Evolutionary conservation across 2,888 invertebrate species (phyloP), one percentile per base, ranked within the genome.

Genomic region (Coecobrya sp.): DNA sequence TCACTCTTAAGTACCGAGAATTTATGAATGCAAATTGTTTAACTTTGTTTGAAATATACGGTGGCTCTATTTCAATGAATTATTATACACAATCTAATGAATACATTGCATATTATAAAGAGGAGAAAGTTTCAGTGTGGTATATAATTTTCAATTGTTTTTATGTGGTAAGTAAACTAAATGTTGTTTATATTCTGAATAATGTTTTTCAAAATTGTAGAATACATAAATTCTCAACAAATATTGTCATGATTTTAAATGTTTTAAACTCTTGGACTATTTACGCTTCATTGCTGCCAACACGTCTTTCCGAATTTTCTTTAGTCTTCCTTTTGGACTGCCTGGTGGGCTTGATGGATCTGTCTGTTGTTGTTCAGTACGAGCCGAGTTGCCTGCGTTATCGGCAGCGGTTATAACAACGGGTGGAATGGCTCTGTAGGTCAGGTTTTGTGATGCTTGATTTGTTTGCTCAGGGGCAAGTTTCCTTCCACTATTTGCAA

Each of bases 231-330:
- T n/a, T n/a, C 13, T 49, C 49, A 49, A 13, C n/a, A n/a, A 49
- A 7, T 49, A 10, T 10, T 36, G 36, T 36, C 36, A 7, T 7
- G 36, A 49, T 49, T 49, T 10, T 1, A 49, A 49, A 11, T 13
- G 10, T 42, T 42, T 42, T 42, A 42, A 7, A 10, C 13, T 13
- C 11, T 49, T 65, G 19, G 65, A 68, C 30, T 36, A 3, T 7
- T 68, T 68, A 22, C 19, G 42, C 5, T 45, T 36, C 36, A 36
- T 73, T 19, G 42, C 73, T 19, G 42, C 73, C 42, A 73, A 10
- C 19, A 42, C 73, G 1, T 42, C 73, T 16, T 45, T 42, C 5
- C 79, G 79, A 79, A 79, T 52, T 79, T 79, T 79, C 79, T 79
- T 79, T n/a, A n/a, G 19, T 19, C 79, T 1, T 27, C 79, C 73